phyloP scores from a whole-genome alignment of 2,113 vertebrate species.

The Ariopsis seemanni region DNA sequence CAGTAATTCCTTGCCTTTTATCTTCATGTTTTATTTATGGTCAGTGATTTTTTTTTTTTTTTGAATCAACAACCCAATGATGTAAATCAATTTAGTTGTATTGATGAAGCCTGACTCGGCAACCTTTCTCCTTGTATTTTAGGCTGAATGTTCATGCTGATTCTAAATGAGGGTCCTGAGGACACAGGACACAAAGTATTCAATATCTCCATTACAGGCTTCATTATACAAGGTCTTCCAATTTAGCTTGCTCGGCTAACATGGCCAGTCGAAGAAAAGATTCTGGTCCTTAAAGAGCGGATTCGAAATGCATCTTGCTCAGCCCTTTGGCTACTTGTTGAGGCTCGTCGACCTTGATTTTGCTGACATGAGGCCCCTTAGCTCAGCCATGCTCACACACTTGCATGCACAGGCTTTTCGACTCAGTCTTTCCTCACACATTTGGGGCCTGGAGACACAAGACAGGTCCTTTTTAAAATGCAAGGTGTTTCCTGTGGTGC shows the following conservation, averaged over 20 bases:
- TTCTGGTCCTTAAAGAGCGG: not conserved
- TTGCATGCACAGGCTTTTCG: conserved; percentile 53
- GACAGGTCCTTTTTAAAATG: conserved; percentile 70
- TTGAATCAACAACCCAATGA: conserved; percentile 66
- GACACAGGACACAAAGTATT: conserved; percentile 68
- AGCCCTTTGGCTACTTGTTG: conserved; percentile 19
- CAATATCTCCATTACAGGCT: conserved; percentile 70
- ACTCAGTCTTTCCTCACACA: conserved; percentile 52
- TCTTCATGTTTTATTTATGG: conserved; percentile 77
- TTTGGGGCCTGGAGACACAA: conserved; percentile 49
- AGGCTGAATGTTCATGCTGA: conserved; percentile 58
- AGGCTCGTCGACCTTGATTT: conserved; percentile 66
- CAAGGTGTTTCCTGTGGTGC: conserved; percentile 68
- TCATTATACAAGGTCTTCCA: conserved; percentile 24
- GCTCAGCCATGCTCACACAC: conserved; percentile 69
- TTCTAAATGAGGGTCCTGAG: conserved; percentile 64
- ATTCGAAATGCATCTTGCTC: not conserved
- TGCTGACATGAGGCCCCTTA: conserved; percentile 66
- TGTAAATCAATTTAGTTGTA: conserved; percentile 63
- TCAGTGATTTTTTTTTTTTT: conserved; percentile 33
- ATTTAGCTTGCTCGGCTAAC: conserved; percentile 7
- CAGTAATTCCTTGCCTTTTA: conserved; percentile 62
- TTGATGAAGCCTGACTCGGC: conserved; percentile 67
- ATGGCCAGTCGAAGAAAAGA: conserved; percentile 7
- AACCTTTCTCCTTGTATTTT: conserved; percentile 53